Percentiles rank a stretch among this genome's conserved stretches.
These are phyloP conservation scores for Rhinolophus sinicus DNA, from an alignment of 2,113 vertebrate species.

Conservation along the genomic window DNA sequence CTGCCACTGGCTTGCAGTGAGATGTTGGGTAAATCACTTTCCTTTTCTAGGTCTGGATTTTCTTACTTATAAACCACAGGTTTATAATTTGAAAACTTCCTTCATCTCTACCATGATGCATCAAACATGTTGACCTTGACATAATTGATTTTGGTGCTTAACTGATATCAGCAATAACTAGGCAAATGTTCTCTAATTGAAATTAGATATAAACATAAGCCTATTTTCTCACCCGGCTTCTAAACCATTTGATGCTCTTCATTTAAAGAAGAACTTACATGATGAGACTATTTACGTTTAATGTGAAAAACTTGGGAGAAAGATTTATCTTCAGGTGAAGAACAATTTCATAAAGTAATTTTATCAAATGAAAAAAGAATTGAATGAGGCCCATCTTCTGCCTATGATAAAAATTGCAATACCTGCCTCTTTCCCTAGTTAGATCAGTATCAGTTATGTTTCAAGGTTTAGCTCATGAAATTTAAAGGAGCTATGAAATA, in stretches of 20 bases:
- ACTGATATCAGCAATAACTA: background rate
- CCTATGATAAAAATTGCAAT: conserved; percentile 23
- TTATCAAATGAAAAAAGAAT: conserved; percentile 64
- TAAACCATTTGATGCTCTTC: background rate
- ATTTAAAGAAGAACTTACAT: background rate
- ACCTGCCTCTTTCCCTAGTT: background rate
- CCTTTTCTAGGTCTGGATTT: background rate
- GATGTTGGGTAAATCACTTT: background rate
- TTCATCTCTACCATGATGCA: background rate
- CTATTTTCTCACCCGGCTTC: background rate
- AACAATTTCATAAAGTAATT: conserved; percentile 56
- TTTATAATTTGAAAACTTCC: background rate
- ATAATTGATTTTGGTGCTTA: background rate
- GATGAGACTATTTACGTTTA: conserved; percentile 19
- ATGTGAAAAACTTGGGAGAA: conserved; percentile 33
- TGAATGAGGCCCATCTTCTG: conserved; percentile 33
- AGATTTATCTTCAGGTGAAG: conserved; percentile 41
- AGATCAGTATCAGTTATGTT: conserved; percentile 44
- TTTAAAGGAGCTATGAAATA: conserved; percentile 47
- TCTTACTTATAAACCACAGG: background rate
- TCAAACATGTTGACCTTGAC: background rate
- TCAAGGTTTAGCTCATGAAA: conserved; percentile 51
- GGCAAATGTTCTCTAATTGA: background rate
- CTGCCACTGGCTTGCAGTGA: background rate
- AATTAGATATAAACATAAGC: background rate